phyloP scores from a whole-genome alignment of 1,140 invertebrate genomes.

The Ectropis grisescens region DNA sequence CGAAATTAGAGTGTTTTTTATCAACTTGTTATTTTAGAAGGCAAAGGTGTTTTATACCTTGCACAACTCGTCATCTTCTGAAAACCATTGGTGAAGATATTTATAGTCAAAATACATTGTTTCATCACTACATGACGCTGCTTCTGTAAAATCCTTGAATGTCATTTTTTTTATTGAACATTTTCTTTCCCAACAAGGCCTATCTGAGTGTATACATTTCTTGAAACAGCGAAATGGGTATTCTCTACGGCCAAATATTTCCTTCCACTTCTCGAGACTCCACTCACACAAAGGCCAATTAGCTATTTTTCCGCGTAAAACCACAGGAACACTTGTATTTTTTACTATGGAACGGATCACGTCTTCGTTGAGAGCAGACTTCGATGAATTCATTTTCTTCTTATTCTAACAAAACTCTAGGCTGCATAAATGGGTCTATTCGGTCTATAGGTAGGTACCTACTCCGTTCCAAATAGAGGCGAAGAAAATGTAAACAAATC shows the following conservation, averaged over 20 bases:
- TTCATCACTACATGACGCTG: constrained; percentile 37
- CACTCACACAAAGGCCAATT: constrained; percentile 54
- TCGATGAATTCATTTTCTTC: not conserved
- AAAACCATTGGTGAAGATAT: constrained; percentile 80
- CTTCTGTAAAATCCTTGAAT: constrained; percentile 75
- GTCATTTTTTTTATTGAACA: constrained; percentile 71
- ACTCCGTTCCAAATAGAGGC: no score
- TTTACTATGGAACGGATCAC: constrained; percentile 26
- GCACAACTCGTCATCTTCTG: constrained; percentile 72
- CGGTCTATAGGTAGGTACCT: no score
- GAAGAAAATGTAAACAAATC: no score
- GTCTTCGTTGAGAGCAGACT: constrained; percentile 26
- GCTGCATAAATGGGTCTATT: no score
- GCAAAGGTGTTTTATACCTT: no score
- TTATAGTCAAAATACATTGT: constrained; percentile 92
- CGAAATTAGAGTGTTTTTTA: no score
- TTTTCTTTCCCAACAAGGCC: constrained; percentile 83
- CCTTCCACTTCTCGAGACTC: constrained; percentile 63
- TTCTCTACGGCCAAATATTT: constrained; percentile 49
- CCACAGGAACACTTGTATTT: constrained; percentile 32
- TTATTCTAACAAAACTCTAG: not conserved
- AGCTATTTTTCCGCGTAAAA: constrained; percentile 35
- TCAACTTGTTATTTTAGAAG: no score
- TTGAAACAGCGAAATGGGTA: constrained; percentile 61
- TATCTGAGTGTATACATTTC: constrained; percentile 48